Evolutionary conservation across 2,888 invertebrate species (phyloP), one percentile per base, ranked within the genome.

Genomic region (Colostygia pectinataria): DNA sequence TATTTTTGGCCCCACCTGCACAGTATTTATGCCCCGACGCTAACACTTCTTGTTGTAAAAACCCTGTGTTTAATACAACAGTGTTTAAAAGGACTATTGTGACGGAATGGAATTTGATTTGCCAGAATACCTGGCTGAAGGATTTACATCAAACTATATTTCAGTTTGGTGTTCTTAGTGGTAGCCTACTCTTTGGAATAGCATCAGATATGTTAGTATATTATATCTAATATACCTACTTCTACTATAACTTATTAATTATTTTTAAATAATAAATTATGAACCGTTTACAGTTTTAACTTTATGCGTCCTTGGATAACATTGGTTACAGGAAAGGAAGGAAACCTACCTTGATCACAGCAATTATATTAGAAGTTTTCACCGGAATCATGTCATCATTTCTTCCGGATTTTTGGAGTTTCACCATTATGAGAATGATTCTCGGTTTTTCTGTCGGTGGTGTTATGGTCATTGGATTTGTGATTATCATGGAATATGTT

Each of bases 391-490:
- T 92, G 10, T 92, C 94, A 29, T 93, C 95, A 0, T 87, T 94
- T 55, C 91, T 94, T 1, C 94, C 95, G 1, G 93, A 92, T 55
- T 89, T 65, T 60, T 90, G 90, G 89, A 80, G 81, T 63, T 95
- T 96, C 68, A 91, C 95, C 14, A 53, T 94, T 0, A 80, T 93
- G 37, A 67, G 96, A 66, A 93, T 95, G 74, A 65, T 95, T 13
- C 90, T 93, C 20, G 96, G 95, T 0, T 78, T 93, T 39, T 92
- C 95, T n/a, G 94, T 95, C 1, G 96, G 95, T 24, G 96, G 96
- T 10, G 93, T 95, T 0, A 93, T 95, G 94, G 93, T 95, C 9
- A 65, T 84, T 9, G 76, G 83, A 10, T 89, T 84, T 59, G 89
- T 90, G 1, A 80, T 94, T 5, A 76, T 93, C 1, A 93, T 93